Base-by-base conservation (phyloP, 2,888 invertebrate species). In the Epiblema foenella region DNA sequence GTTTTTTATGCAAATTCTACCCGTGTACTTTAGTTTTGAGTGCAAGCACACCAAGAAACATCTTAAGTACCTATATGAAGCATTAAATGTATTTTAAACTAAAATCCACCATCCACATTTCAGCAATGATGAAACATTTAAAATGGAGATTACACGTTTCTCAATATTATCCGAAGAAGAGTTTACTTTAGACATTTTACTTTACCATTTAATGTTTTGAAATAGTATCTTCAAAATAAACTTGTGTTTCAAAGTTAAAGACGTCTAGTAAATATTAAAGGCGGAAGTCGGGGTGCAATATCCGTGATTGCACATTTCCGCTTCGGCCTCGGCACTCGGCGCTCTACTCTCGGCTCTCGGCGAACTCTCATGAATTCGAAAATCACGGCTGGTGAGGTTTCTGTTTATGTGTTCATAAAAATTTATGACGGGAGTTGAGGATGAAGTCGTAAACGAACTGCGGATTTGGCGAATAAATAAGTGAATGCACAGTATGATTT, bases 251-350 rank as follows among this genome's bases (percentile, higher is more conserved):
- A 60, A 60, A 70, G 65, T 70, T 65, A 65, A 65, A 69, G 69
- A 69, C 64, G 69, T 39, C 65, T 66, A 70, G 65, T 70, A 66
- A 70, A 70, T 70, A 70, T 70, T 70, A 70, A 69, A 65, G 33
- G 67, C 67, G 73, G 70, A 73, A 68, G 64, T 63, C 24, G 57
- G 66, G 69, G 69, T 69, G 71, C 73, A 73, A 73, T 73, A 73
- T 71, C 66, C 68, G 67, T 68, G 66, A 73, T 69, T 71, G 71
- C 71, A 62, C 70, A 73, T 70, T 73, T 73, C 68, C 73, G 71
- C 10, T 68, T 68, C 54, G 49, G 51, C 63, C 54, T 51, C 69
- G 64, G 67, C 62, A 33, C 62, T 37, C 56, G 59, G 57, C 42
- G 10, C 52, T 69, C 63, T n/a, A n/a, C n/a, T 11, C 37, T 54